Evolutionary conservation across 2,888 invertebrate species (phyloP).

Genomic region (Spisula subtruncata): DNA sequence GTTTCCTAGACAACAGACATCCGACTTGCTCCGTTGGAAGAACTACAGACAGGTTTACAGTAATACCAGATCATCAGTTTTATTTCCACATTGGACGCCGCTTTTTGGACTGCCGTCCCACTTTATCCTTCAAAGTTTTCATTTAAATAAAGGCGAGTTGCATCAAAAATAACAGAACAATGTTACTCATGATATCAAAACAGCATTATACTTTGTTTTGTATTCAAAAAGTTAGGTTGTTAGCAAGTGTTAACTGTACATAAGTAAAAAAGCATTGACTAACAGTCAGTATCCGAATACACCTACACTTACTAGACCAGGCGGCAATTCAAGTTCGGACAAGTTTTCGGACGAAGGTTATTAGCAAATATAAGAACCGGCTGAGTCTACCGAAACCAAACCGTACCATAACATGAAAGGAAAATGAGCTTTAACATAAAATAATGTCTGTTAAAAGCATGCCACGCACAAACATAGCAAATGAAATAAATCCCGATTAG

Average conservation of each 20-base stretch:
- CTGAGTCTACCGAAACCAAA: not conserved
- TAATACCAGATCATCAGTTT: no score
- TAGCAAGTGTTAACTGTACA: not conserved
- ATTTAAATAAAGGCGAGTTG: no score
- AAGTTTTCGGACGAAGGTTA: constrained; percentile 27
- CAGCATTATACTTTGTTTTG: no score
- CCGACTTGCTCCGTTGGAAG: no score
- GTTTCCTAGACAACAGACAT: no score
- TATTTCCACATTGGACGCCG: no score
- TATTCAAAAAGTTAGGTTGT: no score
- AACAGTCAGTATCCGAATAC: constrained; percentile 5
- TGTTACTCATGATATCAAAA: no score
- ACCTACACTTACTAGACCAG: not conserved
- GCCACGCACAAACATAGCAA: not conserved
- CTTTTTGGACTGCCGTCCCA: no score
- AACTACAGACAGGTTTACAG: no score
- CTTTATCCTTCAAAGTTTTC: no score
- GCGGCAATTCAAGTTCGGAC: constrained; percentile 35
- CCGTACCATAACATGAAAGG: not conserved
- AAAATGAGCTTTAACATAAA: not conserved
- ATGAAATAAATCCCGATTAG: not conserved
- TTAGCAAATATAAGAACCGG: not conserved
- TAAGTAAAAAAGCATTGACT: not conserved
- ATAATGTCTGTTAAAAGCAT: not conserved
- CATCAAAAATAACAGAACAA: no score